These are phyloP conservation scores for Bufo gargarizans DNA, from an alignment of 2,113 vertebrate genomes.

Conservation along the genomic window DNA sequence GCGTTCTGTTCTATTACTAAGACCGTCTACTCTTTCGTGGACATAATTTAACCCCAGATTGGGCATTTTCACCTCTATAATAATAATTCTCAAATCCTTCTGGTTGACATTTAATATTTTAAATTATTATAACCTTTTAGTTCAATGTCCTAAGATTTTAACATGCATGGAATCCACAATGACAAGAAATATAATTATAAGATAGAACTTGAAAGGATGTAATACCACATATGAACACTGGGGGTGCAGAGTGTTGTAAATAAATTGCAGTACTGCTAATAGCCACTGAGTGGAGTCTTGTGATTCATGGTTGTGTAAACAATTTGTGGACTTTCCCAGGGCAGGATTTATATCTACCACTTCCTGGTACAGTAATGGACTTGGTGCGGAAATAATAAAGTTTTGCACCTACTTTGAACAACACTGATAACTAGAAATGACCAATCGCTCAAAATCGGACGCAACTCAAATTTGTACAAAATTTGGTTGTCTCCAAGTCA, in stretches of 20 bases:
- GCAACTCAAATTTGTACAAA: too few relatives aligned
- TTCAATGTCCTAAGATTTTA: too few relatives aligned
- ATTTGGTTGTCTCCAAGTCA: too few relatives aligned
- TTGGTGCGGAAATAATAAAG: too few relatives aligned
- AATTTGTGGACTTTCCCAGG: background rate
- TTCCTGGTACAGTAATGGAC: too few relatives aligned
- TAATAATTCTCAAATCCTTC: too few relatives aligned
- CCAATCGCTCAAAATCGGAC: too few relatives aligned
- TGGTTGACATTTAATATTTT: too few relatives aligned
- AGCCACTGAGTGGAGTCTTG: background rate
- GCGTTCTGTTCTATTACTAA: background rate
- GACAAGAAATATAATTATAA: background rate
- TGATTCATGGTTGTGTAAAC: background rate
- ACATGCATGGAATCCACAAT: too few relatives aligned
- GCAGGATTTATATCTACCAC: background rate
- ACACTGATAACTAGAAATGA: too few relatives aligned
- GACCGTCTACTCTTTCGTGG: background rate
- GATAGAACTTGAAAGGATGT: background rate
- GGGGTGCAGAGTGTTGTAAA: background rate
- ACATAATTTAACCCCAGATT: background rate
- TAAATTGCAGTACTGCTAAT: background rate
- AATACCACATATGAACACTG: background rate
- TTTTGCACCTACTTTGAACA: too few relatives aligned
- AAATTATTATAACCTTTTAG: too few relatives aligned
- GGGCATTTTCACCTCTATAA: background rate